Evolutionary conservation across 2,797 vertebrate species (phyloP), one percentile per base, ranked within the genome.

Genomic region (Ateles fusciceps): DNA sequence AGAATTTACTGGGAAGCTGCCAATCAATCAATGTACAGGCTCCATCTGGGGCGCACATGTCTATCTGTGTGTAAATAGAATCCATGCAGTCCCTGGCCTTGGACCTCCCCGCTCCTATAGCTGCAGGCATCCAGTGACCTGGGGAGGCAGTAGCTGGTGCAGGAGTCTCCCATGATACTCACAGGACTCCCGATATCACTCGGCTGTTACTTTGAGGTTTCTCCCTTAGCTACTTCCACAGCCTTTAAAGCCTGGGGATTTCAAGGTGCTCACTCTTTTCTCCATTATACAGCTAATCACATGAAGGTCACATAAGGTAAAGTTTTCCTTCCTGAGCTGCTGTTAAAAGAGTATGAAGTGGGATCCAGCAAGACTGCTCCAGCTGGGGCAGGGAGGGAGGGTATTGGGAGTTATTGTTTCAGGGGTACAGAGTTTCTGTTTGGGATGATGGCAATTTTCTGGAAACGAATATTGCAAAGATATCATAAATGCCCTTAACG

Each of bases 231-330:
- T 48, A 42, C 55, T 26, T 78, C 15, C 42, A 26, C 39, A 46
- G 33, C 33, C n/a, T 61, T 42, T 42, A 28, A 42, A 42, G 28
- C 19, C 28, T 22, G 26, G 19, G 50, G 21, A 24, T 55, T 42
- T 52, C 50, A 44, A 11, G 19, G 19, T 55, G 21, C 52, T 55
- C 71, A 42, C 22, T 5, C 21, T 22, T 28, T 57, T n/a, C 39
- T 7, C 30, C 30, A 30, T 64, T 33, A 50, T 26, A 89, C 48
- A 79, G 9, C 5, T 24, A 68, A 28, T 33, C 42, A 71, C 9
- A 22, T 4, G 14, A 1, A 8, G 46, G 30, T 42, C 46, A 2
- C 28, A 7, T 4, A 11, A 0, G 22, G n/a, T 7, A 52, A 14
- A 8, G 30, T 22, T 7, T 7, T 64, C 4, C 14, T 33, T 42